phyloP scores from a whole-genome alignment of 2,888 invertebrate genomes.

The Ctenicera cuprea region DNA sequence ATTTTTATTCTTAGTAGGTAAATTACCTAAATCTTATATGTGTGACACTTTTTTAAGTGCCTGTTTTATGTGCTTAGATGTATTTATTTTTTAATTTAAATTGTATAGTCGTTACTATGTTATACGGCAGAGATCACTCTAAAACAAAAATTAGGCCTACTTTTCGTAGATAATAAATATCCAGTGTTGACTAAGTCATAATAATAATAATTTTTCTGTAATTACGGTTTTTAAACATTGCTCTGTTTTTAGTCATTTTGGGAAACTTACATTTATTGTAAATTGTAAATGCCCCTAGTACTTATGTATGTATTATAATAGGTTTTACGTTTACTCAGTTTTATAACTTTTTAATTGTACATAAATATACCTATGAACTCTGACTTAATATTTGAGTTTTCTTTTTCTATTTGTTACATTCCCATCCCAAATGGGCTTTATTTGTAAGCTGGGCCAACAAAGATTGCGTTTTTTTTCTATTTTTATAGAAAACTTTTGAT shows the following conservation, averaged over 20 bases:
- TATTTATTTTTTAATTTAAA: slow-evolving; percentile 39
- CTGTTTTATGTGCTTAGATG: slow-evolving; percentile 42
- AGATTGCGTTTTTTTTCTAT: no score
- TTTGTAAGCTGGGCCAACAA: no score
- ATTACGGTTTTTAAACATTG: not conserved
- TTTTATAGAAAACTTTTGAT: no score
- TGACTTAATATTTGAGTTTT: not conserved
- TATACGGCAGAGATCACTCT: not conserved
- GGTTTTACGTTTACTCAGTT: not conserved
- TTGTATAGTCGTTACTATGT: slow-evolving; percentile 4
- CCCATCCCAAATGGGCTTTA: not conserved
- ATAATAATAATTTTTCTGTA: not conserved
- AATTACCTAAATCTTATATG: slow-evolving; percentile 22
- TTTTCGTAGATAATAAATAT: slow-evolving; percentile 2
- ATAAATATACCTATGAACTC: slow-evolving; percentile 9
- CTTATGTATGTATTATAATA: slow-evolving; percentile 1
- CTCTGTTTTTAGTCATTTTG: slow-evolving; percentile 5
- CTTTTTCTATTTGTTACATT: no score
- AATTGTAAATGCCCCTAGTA: not conserved
- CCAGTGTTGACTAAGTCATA: slow-evolving; percentile 29
- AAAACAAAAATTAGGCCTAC: not conserved
- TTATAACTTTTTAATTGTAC: slow-evolving; percentile 8
- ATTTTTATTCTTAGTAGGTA: slow-evolving; percentile 10
- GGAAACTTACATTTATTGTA: slow-evolving; percentile 4
- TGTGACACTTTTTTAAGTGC: slow-evolving; percentile 44